Evolutionary conservation across 2,113 vertebrate genomes (phyloP).

Genomic region (Dicaeum eximium): DNA sequence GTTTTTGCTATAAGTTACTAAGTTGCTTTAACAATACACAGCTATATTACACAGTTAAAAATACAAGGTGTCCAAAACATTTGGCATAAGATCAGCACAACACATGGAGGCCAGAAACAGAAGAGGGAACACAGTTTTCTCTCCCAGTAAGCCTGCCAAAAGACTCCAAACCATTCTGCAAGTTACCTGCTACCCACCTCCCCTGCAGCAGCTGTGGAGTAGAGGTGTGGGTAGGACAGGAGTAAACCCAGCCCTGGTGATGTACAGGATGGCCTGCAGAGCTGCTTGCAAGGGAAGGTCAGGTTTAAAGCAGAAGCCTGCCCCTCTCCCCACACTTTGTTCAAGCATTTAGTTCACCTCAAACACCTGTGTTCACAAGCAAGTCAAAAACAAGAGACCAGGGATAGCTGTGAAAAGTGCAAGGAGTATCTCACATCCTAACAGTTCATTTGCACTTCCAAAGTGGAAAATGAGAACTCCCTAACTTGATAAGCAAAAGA

Average conservation of each 20-base stretch:
- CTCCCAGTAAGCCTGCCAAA: constrained; percentile 10
- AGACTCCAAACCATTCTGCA: constrained; percentile 19
- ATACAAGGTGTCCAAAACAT: constrained; percentile 72
- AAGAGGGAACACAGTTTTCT: constrained; percentile 67
- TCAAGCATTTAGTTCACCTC: not conserved
- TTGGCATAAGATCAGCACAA: constrained; percentile 73
- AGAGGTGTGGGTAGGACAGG: not conserved
- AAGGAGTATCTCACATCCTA: not conserved
- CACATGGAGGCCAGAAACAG: constrained; percentile 68
- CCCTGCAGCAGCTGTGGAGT: not conserved
- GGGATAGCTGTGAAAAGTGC: constrained; percentile 33
- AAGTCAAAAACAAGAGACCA: not conserved
- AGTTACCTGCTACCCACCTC: not conserved
- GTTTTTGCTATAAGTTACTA: constrained; percentile 67
- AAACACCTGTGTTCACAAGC: not conserved
- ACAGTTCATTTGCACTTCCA: not conserved
- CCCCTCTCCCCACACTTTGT: not conserved
- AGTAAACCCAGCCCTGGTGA: not conserved
- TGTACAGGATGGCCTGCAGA: not conserved
- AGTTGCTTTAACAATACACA: constrained; percentile 72
- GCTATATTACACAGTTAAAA: constrained; percentile 76
- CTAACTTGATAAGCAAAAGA: not conserved
- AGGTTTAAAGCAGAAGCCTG: constrained; percentile 52
- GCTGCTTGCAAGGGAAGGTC: constrained; percentile 6
- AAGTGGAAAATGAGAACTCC: not conserved